These are phyloP conservation scores for Lysiphlebus fabarum DNA, from an alignment of 1,140 invertebrate species.

Conservation along the genomic window DNA sequence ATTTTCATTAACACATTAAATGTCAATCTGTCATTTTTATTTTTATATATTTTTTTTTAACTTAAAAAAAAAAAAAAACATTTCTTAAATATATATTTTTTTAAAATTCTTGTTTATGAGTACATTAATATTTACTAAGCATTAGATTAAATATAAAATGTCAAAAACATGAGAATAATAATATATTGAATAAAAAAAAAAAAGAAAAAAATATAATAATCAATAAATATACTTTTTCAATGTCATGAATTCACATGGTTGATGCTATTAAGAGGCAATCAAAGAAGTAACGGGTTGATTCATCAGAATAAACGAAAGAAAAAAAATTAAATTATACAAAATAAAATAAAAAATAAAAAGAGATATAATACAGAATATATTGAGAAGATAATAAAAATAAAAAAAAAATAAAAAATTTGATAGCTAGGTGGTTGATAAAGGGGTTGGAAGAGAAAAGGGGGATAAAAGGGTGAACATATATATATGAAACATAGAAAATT, in stretches of 20 bases:
- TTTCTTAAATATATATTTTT: not conserved
- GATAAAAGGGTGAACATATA: conserved; percentile 15
- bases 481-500: conserved; percentile 30
- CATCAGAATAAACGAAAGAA: conserved; percentile 10
- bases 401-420: conserved; percentile 22
- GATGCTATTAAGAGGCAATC: conserved; percentile 25
- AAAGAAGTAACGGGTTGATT: conserved; percentile 20
- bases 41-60: too few relatives aligned
- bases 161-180: too few relatives aligned
- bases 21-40: too few relatives aligned
- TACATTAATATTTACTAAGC: too few relatives aligned
- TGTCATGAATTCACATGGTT: conserved; percentile 18
- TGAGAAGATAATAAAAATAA: conserved; percentile 21
- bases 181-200: not conserved
- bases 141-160: too few relatives aligned
- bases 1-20: too few relatives aligned
- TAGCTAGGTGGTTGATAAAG: conserved; percentile 1
- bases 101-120: not conserved
- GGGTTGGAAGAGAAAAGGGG: not conserved
- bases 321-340: conserved; percentile 15
- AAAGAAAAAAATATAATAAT: too few relatives aligned
- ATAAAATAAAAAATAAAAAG: conserved; percentile 17
- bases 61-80: too few relatives aligned
- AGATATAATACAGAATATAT: conserved; percentile 13
- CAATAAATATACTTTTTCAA: conserved; percentile 15